Conservation (phyloP, 2,113 vertebrate species). For the Ceuthmochares aereus region DNA sequence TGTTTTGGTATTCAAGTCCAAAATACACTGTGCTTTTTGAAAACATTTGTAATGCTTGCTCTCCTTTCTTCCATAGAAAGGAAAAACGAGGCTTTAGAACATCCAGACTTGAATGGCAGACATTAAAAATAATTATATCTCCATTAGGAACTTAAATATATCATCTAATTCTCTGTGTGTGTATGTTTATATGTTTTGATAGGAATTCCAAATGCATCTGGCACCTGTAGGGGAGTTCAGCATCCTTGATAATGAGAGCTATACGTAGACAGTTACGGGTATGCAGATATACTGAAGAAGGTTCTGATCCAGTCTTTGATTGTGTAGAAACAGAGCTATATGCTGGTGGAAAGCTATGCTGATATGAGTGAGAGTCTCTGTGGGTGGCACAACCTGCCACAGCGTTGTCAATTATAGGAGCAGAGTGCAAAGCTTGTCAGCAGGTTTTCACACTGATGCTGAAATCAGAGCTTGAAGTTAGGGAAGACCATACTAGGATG, state of each 20-base stretch:
- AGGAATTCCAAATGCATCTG: neutral
- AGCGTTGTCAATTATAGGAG: neutral
- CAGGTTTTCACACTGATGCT: neutral
- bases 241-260: neutral
- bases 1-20: neutral
- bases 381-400: neutral
- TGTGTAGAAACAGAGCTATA: rapidly evolving
- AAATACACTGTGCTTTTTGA: neutral
- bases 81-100: neutral
- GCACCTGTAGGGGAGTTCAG: neutral
- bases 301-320: neutral
- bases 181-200: neutral
- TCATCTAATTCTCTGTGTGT: neutral
- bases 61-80: neutral
- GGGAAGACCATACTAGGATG: neutral
- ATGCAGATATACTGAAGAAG: neutral
- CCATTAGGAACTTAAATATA: neutral
- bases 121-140: neutral
- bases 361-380: neutral
- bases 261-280: rapidly evolving
- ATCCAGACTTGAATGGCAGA: neutral
- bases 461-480: neutral
- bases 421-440: neutral
- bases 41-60: neutral
- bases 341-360: neutral